phyloP scores from a whole-genome alignment of 1,140 invertebrate species.

The Pseudomyrmex sp. region DNA sequence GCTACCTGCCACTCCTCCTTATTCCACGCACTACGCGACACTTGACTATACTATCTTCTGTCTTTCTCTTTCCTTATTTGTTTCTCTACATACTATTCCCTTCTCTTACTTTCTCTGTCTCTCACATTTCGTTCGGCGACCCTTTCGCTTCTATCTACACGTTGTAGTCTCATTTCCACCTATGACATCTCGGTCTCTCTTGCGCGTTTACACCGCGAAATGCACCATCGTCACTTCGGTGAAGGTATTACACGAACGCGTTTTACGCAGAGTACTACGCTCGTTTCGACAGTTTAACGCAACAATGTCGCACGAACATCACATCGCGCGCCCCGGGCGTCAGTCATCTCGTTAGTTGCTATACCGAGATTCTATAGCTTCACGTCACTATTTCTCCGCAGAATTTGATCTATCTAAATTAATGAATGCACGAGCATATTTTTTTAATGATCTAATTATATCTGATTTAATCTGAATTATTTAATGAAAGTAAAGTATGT shows the following conservation, averaged over 20 bases:
- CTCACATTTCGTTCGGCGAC: neutral
- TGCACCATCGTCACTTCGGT: constrained; percentile 54
- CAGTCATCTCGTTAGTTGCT: constrained; percentile 44
- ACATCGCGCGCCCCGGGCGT: constrained; percentile 26
- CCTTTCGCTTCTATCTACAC: constrained; percentile 4
- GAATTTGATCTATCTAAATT: neutral
- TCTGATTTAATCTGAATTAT: too few species aligned
- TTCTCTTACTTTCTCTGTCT: constrained; percentile 39
- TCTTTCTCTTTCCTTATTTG: constrained; percentile 39
- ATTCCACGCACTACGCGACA: constrained; percentile 74
- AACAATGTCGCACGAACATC: constrained; percentile 45
- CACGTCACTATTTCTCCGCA: neutral
- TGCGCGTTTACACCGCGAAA: constrained; percentile 49
- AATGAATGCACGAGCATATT: neutral
- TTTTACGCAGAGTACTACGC: constrained; percentile 63
- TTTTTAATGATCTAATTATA: neutral
- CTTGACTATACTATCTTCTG: constrained; percentile 70
- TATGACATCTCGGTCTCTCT: constrained; percentile 25
- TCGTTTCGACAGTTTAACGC: constrained; percentile 64
- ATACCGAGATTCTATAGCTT: neutral
- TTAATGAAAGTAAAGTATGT: neutral
- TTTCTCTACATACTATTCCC: constrained; percentile 7
- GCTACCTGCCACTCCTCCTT: constrained; percentile 73
- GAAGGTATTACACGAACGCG: constrained; percentile 65
- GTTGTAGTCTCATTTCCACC: constrained; percentile 11